phyloP scores from a whole-genome alignment of 2,113 vertebrate species.

The Callospermophilus lateralis region DNA sequence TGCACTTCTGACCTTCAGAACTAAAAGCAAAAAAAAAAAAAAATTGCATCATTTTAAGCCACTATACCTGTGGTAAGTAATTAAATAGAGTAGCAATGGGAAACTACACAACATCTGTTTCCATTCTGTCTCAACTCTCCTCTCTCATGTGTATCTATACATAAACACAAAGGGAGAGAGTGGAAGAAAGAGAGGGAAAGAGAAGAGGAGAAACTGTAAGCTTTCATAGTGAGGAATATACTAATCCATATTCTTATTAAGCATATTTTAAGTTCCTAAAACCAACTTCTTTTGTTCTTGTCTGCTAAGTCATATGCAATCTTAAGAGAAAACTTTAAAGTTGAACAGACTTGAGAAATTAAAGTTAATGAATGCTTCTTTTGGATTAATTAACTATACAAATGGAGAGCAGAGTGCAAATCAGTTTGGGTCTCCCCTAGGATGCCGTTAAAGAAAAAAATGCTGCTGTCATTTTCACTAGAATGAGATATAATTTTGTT shows the following conservation, averaged over 20 bases:
- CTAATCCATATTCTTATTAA: not conserved
- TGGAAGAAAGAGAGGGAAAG: rapidly evolving
- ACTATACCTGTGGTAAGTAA: not conserved
- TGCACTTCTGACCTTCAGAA: not conserved
- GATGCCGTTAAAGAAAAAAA: conserved; percentile 67
- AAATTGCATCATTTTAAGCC: not conserved
- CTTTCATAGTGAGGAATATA: not conserved
- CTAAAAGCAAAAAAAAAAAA: not conserved
- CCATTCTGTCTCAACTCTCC: not conserved
- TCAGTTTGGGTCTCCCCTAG: conserved; percentile 66
- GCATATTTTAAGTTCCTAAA: not conserved
- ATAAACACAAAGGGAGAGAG: not conserved
- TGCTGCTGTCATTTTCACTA: conserved; percentile 73
- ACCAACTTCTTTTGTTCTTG: conserved; percentile 3
- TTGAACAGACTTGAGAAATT: conserved; percentile 60
- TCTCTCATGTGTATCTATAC: not conserved
- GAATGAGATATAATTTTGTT: conserved; percentile 79
- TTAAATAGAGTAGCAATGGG: not conserved
- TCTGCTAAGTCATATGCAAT: conserved; percentile 35
- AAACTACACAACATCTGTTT: not conserved
- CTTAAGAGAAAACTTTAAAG: conserved; percentile 58
- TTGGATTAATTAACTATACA: conserved; percentile 78
- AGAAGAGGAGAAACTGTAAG: not conserved
- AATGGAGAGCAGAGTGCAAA: conserved; percentile 64
- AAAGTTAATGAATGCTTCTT: conserved; percentile 75